phyloP scores from a whole-genome alignment of 2,113 vertebrate species.

The Ascaphus truei region DNA sequence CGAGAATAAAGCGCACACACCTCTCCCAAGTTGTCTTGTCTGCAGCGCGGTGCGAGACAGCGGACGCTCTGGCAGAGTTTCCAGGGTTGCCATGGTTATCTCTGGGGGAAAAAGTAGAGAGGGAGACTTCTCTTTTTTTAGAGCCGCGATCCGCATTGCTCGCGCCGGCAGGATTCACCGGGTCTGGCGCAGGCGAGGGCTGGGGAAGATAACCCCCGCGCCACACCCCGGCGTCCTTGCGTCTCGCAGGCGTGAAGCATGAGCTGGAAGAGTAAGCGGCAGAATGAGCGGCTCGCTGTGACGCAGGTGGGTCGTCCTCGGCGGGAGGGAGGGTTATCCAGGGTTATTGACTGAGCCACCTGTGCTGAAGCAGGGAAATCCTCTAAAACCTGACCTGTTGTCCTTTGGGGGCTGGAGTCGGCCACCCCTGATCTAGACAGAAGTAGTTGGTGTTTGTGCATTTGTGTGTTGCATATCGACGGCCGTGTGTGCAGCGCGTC shows the following conservation, averaged over 20 bases:
- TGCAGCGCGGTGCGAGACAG: constrained; percentile 12
- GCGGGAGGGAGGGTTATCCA: too few species aligned
- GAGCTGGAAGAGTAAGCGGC: constrained; percentile 24
- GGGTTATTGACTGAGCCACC: too few species aligned
- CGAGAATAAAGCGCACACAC: not conserved
- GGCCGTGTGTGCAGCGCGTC: too few species aligned
- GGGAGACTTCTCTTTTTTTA: too few species aligned
- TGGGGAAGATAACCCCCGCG: constrained; percentile 8
- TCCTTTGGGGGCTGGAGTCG: too few species aligned
- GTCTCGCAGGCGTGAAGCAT: constrained; percentile 18
- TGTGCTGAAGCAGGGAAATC: too few species aligned
- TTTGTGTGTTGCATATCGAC: too few species aligned
- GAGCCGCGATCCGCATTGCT: not conserved
- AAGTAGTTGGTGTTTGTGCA: too few species aligned
- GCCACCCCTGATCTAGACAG: too few species aligned
- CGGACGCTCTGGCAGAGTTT: constrained; percentile 39
- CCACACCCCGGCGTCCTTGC: not conserved
- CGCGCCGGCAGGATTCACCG: constrained; percentile 3
- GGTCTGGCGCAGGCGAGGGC: constrained; percentile 17
- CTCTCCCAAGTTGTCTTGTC: not conserved
- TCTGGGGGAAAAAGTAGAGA: constrained; percentile 52
- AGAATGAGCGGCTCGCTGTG: not conserved
- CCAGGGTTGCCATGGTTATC: constrained; percentile 67
- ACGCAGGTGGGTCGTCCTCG: not conserved
- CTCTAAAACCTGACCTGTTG: too few species aligned